Base-by-base conservation (phyloP, 2,888 invertebrate species). In the Nymphalis polychloros region DNA sequence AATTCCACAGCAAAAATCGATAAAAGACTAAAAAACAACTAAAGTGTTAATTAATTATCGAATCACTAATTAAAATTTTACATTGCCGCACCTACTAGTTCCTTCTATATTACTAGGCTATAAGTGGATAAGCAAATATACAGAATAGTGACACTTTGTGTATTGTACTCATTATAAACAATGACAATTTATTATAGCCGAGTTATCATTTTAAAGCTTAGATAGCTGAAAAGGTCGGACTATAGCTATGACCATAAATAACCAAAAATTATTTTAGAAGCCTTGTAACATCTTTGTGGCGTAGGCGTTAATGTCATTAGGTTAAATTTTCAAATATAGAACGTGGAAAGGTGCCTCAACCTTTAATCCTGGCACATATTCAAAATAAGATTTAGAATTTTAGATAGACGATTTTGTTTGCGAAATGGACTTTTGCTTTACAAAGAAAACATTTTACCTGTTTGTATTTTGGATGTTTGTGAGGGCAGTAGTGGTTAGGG, bases 401-500 rank as follows among this genome's bases (percentile, higher is more conserved):
- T 61, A 66, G 48, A 83, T 81, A 80, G 80, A 79, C 81, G 80
- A 84, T 85, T 83, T 84, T 79, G 86, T 86, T 81, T 83, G 81
- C 78, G 81, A 84, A 87, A 86, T 85, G 80, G 83, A 86, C 81
- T 85, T 86, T 87, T 73, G 71, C 72, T 72, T 71, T 65, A 83
- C 84, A 87, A 84, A 88, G 84, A 84, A 85, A 86, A 84, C 82
- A 85, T 87, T 86, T 87, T 87, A 90, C 87, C 86, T 88, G 85
- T 87, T 88, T 87, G 87, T 87, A 87, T 89, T 88, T 88, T 80
- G 85, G 85, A 84, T 81, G 84, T 82, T 79, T 77, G 80, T 78
- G 80, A 80, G 76, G 79, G 77, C 79, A 79, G 79, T 71, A 64
- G 76, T 64, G 75, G 77, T 73, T 72, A 65, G 75, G 68, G 73